Conservation (phyloP, 2,888 invertebrate species). For the Pyrocoelia pectoralis region DNA sequence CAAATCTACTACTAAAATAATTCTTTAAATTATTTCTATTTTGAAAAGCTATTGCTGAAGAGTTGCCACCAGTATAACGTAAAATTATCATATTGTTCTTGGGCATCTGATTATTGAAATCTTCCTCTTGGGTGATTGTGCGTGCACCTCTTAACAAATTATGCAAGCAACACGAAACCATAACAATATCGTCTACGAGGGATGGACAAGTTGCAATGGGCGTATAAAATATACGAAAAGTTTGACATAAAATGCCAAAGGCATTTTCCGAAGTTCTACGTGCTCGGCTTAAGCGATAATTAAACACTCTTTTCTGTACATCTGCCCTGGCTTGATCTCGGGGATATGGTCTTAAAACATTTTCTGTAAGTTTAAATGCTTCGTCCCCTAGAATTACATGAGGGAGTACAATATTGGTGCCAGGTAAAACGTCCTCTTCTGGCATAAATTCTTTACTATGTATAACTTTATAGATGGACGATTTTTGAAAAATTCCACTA, state of each 20-base stretch:
- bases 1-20: neutral
- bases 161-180: too few species aligned
- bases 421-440: neutral
- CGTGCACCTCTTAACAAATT: too few species aligned
- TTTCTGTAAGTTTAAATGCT: conserved; percentile 29
- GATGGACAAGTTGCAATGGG: neutral
- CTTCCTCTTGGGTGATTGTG: too few species aligned
- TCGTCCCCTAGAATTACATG: conserved; percentile 39
- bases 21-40: neutral
- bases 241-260: neutral
- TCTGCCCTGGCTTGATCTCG: conserved; percentile 23
- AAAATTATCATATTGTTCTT: neutral
- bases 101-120: neutral
- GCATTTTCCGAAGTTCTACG: conserved; percentile 20
- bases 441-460: neutral
- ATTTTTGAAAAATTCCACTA: conserved; percentile 31
- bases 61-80: neutral
- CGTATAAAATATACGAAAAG: neutral
- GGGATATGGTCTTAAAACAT: conserved; percentile 34
- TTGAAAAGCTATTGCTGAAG: conserved; percentile 4
- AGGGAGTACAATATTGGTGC: conserved; percentile 16
- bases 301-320: conserved; percentile 30
- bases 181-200: neutral
- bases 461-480: conserved; percentile 15
- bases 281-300: conserved; percentile 33